A percentile compares a stretch with the other conserved stretches of the same genome.
Evolutionary conservation across 2,113 vertebrate species (phyloP).

Genomic region (Rhinogobius similis): DNA sequence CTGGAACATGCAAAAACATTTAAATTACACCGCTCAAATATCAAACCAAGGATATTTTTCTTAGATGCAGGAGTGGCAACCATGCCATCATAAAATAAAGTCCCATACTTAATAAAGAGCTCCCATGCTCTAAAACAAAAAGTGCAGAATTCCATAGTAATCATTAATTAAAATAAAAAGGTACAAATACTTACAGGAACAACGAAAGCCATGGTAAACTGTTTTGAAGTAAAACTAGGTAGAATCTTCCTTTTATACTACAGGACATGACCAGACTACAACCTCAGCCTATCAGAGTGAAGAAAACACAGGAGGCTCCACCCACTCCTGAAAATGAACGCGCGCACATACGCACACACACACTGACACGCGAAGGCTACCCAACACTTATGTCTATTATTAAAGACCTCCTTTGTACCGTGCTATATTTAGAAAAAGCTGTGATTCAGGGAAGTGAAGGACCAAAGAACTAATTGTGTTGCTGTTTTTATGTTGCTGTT

Average conservation of each 20-base stretch:
- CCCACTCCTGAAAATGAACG: constrained; percentile 46
- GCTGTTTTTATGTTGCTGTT: no score
- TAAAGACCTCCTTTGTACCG: constrained; percentile 58
- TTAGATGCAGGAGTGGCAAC: no score
- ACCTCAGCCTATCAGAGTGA: background rate
- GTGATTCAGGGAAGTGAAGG: constrained; percentile 18
- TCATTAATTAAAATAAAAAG: background rate
- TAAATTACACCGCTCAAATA: no score
- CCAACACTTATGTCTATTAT: constrained; percentile 56
- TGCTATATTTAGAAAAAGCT: constrained; percentile 72
- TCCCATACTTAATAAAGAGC: no score
- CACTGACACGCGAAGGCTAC: constrained; percentile 55
- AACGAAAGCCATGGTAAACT: constrained; percentile 70
- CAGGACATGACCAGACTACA: background rate
- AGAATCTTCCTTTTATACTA: constrained; percentile 37
- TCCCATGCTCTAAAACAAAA: background rate
- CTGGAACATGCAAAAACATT: no score
- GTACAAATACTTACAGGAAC: constrained; percentile 73
- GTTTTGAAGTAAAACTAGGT: constrained; percentile 1
- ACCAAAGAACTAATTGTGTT: no score
- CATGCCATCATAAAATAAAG: background rate
- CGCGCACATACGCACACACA: constrained; percentile 37
- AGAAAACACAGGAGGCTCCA: constrained; percentile 18
- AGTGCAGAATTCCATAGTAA: background rate
- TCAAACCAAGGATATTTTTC: no score